Base-by-base conservation (phyloP, 2,797 vertebrate genomes). In the Odontamblyopus lacepedii region DNA sequence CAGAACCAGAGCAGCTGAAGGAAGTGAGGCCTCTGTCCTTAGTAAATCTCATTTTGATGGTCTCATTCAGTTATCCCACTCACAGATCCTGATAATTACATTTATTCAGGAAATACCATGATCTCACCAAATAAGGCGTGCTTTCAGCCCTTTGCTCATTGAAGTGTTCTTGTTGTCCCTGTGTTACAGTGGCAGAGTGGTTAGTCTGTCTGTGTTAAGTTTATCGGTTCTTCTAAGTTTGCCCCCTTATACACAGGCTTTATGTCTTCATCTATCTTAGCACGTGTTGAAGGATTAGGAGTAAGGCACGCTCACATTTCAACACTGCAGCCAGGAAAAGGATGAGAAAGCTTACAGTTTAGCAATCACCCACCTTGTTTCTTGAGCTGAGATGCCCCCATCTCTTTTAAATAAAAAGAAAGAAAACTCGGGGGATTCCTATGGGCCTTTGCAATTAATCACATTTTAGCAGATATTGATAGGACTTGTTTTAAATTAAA, bases 261-360 rank as follows among this genome's bases (percentile, higher is more conserved):
- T 32, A 51, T 50, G 64, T 82, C 78, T 75, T n/a, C 78, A 50
- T 23, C 53, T 63, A 35, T 78, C 74, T 63, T 41, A 66, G 78
- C 87, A 87, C 78, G 72, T 88, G 86, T 73, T 65, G 75, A 75
- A 62, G 84, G 90, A 89, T 93, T 91, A 92, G 85, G 87, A 89
- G 86, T 91, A 87, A 82, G 80, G 72, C 78, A 73, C 0, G 23
- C 77, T 89, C 83, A 88, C 63, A 56, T 90, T 88, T 86, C 78
- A 60, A 62, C 50, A 73, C 81, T 72, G 69, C 26, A 76, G 71
- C 73, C 75, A 82, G 78, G 67, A 13, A 65, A 57, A 64, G 63
- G 63, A 15, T 57, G 82, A 55, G 32, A 63, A 70, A 63, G 71
- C 50, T 2, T 13, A 13, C 48, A 70, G 32, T 53, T 12, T 13